Evolutionary conservation across 2,113 vertebrate genomes (phyloP).

Genomic region (Anoura caudifer): DNA sequence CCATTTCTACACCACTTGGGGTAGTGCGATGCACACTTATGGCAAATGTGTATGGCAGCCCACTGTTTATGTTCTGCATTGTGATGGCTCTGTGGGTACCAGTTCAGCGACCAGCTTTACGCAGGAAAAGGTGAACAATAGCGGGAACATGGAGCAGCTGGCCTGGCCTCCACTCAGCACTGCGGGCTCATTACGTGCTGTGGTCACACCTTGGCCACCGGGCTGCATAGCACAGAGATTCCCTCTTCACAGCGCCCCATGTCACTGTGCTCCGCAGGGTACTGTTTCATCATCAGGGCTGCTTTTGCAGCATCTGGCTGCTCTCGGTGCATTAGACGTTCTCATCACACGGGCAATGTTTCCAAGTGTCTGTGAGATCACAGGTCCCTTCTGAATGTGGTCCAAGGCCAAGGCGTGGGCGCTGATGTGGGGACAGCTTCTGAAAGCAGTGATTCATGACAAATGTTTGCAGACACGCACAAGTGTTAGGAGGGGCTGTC

Average conservation of each 20-base stretch:
- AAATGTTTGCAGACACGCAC: neutral
- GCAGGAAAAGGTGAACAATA: neutral
- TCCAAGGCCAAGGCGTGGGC: neutral
- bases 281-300: neutral
- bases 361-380: neutral
- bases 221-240: slow-evolving; percentile 46
- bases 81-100: neutral
- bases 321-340: neutral
- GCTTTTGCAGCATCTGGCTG: neutral
- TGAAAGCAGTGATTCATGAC: neutral
- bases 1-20: neutral
- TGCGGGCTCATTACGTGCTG: neutral
- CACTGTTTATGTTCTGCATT: neutral
- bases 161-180: neutral
- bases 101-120: neutral
- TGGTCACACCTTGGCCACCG: neutral
- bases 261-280: neutral
- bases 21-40: neutral
- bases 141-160: neutral
- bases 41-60: neutral
- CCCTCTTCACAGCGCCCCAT: slow-evolving; percentile 22
- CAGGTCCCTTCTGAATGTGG: neutral
- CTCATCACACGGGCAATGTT: neutral
- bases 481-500: neutral
- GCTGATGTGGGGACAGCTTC: neutral